These are phyloP conservation scores for Trichogramma dendrolimi DNA, from an alignment of 2,888 invertebrate species.

Conservation along the genomic window DNA sequence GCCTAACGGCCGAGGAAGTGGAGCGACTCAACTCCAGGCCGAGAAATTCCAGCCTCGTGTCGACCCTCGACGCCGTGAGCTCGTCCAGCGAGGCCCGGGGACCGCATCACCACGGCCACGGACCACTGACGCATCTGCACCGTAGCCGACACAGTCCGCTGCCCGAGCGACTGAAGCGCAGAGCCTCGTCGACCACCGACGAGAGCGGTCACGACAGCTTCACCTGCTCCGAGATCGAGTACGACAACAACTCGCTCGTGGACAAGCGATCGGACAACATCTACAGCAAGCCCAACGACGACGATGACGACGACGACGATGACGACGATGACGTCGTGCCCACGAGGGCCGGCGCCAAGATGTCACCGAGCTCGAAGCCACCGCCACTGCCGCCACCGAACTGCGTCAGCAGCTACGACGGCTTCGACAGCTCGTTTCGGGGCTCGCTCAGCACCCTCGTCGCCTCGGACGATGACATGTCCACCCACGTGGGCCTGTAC, in stretches of 20 bases:
- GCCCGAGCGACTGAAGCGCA: slow-evolving; percentile 65
- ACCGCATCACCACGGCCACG: slow-evolving; percentile 62
- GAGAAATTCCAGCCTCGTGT: slow-evolving; percentile 83
- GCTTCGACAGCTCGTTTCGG: slow-evolving; percentile 89
- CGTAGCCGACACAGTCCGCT: slow-evolving; percentile 62
- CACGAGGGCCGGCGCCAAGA: slow-evolving; percentile 51
- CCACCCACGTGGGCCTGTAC: slow-evolving; percentile 76
- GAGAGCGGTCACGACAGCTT: slow-evolving; percentile 94
- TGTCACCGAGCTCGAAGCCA: slow-evolving; percentile 54
- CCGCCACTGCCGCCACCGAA: slow-evolving; percentile 64
- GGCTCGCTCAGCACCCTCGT: slow-evolving; percentile 91
- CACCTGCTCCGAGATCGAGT: slow-evolving; percentile 96
- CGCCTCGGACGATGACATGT: slow-evolving; percentile 87
- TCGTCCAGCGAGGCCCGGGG: slow-evolving; percentile 80
- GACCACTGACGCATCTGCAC: slow-evolving; percentile 66
- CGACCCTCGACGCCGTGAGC: slow-evolving; percentile 89
- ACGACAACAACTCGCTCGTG: slow-evolving; percentile 82
- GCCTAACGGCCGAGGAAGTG: slow-evolving; percentile 88
- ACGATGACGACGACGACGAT: slow-evolving; percentile 50
- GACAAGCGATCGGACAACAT: slow-evolving; percentile 68
- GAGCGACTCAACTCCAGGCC: slow-evolving; percentile 84
- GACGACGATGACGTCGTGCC: slow-evolving; percentile 58
- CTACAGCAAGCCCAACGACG: slow-evolving; percentile 58
- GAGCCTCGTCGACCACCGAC: slow-evolving; percentile 84
- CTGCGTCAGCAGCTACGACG: slow-evolving; percentile 75